phyloP scores from a whole-genome alignment of 2,888 invertebrate genomes.

The Eupithecia insigniata region DNA sequence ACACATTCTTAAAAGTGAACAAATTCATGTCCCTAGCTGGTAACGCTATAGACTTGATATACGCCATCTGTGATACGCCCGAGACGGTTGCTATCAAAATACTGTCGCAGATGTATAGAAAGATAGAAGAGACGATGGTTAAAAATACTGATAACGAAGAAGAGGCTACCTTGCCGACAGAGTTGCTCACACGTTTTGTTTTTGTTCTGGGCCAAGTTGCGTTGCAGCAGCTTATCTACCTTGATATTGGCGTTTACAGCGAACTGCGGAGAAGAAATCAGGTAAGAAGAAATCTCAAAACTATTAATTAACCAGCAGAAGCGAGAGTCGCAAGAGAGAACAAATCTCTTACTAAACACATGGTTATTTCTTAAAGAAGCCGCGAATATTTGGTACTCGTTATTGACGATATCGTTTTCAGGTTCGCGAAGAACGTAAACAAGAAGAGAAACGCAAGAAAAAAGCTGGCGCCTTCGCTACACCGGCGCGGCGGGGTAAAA shows the following conservation, averaged over 20 bases:
- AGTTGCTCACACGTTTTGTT: conserved; percentile 81
- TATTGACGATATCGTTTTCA: conserved; percentile 39
- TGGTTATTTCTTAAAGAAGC: background rate
- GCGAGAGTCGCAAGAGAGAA: background rate
- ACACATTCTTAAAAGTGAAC: conserved; percentile 75
- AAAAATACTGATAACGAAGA: conserved; percentile 65
- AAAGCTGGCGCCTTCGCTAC: conserved; percentile 72
- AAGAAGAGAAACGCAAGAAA: conserved; percentile 76
- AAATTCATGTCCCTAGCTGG: conserved; percentile 82
- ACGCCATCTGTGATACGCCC: conserved; percentile 84
- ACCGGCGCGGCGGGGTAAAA: conserved; percentile 65
- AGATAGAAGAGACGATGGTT: conserved; percentile 70
- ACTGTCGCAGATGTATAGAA: conserved; percentile 75
- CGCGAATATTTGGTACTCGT: background rate
- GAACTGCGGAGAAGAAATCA: conserved; percentile 86
- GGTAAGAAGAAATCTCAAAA: conserved; percentile 52
- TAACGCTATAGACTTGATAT: conserved; percentile 81
- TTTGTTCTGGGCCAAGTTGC: conserved; percentile 91
- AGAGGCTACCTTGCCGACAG: conserved; percentile 64
- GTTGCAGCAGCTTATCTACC: conserved; percentile 90
- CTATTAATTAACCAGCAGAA: background rate
- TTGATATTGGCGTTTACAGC: conserved; percentile 92
- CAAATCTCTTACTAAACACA: background rate
- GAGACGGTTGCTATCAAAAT: conserved; percentile 80
- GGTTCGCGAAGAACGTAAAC: conserved; percentile 79